Evolutionary conservation across 1,140 invertebrate species (phyloP).

Genomic region (Hycleus phaleratus): DNA sequence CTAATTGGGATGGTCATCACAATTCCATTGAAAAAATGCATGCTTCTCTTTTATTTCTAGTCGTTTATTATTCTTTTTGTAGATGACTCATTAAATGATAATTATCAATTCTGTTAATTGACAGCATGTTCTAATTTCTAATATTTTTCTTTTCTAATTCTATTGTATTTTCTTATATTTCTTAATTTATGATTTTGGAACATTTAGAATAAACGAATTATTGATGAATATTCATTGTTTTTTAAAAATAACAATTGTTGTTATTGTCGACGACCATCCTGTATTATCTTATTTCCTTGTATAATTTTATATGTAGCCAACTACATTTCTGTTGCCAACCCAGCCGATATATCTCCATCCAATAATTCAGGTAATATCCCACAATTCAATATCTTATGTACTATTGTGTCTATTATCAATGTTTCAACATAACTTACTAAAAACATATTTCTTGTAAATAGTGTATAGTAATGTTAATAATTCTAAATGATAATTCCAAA

Average conservation of each 20-base stretch:
- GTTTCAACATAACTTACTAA: neutral
- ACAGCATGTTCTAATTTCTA: neutral
- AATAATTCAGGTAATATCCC: slow-evolving; percentile 28
- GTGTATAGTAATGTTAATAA: slow-evolving; percentile 32
- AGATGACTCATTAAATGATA: too few relatives aligned
- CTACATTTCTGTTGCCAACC: slow-evolving; percentile 22
- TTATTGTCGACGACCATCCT: slow-evolving; percentile 3
- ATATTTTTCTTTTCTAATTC: slow-evolving; percentile 1
- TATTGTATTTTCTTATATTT: neutral
- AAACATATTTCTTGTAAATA: slow-evolving; percentile 12
- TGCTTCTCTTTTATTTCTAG: too few relatives aligned
- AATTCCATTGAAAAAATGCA: too few relatives aligned
- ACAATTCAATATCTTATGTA: slow-evolving; percentile 23
- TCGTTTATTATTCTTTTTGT: too few relatives aligned
- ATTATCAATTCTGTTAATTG: too few relatives aligned
- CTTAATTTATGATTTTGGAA: neutral
- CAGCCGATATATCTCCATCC: slow-evolving; percentile 25
- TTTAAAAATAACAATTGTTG: neutral
- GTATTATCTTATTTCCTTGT: slow-evolving; percentile 6
- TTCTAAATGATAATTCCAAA: neutral
- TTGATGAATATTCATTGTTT: neutral
- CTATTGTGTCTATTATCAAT: neutral
- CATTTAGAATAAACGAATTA: neutral
- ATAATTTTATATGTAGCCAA: slow-evolving; percentile 14
- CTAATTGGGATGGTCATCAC: too few relatives aligned